Conservation (phyloP, 2,888 invertebrate species). For the Ectemnius cavifrons region DNA sequence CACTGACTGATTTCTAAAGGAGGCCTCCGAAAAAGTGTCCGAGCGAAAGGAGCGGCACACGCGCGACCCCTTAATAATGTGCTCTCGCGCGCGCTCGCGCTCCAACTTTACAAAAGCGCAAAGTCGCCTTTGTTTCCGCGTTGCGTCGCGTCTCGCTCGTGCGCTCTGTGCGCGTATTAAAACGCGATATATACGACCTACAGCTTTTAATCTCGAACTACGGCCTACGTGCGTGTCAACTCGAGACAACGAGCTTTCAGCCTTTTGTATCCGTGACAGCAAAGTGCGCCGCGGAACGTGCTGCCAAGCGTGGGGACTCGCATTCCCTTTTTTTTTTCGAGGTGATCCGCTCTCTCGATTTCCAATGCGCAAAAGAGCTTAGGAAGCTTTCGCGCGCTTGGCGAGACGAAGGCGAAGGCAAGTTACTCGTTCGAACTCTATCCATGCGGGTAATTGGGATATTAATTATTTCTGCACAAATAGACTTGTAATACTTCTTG, state of each 20-base stretch:
- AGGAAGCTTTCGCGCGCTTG: too few species aligned
- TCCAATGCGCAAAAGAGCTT: constrained; percentile 22
- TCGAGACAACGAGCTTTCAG: constrained; percentile 54
- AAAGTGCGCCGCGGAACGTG: constrained; percentile 49
- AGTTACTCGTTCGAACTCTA: too few species aligned
- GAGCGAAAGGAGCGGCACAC: constrained; percentile 3
- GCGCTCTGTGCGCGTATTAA: constrained; percentile 26
- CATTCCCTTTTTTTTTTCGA: constrained; percentile 40
- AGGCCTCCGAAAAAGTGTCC: constrained; percentile 11
- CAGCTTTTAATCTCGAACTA: constrained; percentile 39
- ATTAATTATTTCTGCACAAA: neutral
- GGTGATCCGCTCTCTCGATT: constrained; percentile 41
- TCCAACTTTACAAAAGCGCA: constrained; percentile 23
- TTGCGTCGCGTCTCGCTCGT: constrained; percentile 17
- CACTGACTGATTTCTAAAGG: too few species aligned
- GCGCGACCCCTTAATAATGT: neutral
- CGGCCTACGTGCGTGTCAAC: constrained; percentile 57
- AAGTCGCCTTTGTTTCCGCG: constrained; percentile 32
- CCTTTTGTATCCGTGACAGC: constrained; percentile 49
- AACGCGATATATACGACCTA: constrained; percentile 26
- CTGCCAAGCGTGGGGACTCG: constrained; percentile 35
- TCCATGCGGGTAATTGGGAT: too few species aligned
- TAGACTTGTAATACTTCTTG: too few species aligned
- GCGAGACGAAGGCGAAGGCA: too few species aligned
- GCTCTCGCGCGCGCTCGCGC: neutral